Evolutionary conservation across 2,888 invertebrate species (phyloP), one percentile per base, ranked within the genome.

Genomic region (Seira sanloemensis): DNA sequence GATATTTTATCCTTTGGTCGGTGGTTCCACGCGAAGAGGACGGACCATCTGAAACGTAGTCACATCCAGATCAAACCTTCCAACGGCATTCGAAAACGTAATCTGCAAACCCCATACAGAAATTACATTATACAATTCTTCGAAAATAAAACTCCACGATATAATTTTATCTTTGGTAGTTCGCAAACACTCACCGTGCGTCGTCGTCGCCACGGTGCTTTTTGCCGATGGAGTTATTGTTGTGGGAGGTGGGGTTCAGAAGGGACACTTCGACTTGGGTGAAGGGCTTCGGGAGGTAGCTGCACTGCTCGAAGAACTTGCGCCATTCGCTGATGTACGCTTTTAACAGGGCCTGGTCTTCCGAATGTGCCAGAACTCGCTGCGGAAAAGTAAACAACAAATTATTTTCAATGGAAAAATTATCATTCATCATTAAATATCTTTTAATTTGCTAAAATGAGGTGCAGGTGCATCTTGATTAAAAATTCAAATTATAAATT

Each of bases 31-130:
- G 98, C 97, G 92, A 98, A 99, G 65, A 99, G 92, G 18, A 99
- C 98, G 54, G 98, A n/a, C 98, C 98, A 99, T 98, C 94, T 99
- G 99, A 92, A 99, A 99, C 25, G 99, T 99, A 16, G 99, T 99
- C 4, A 99, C 98, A 91, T 99, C 99, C 90, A 99, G 93, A 92
- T 99, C 99, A 92, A 97, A 99, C 89, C 96, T 95, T 0, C 98
- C 99, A 77, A 96, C 94, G 89, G 95, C 94, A 91, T 98, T 98
- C 0, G 95, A 94, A 92, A 99, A 99, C 24, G 97, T 97, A 90
- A 99, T 97, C 94, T 94, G 90, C 65, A 77, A 84, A 77, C 19
- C 62, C 1, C 21, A 69, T 65, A 46, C 26, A 74, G 58, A 9
- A 24, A 26, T 76, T 76, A 58, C 65, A 76, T 19, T 26, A 23